phyloP scores from a whole-genome alignment of 1,140 invertebrate species.

The Papilio aristodemus region DNA sequence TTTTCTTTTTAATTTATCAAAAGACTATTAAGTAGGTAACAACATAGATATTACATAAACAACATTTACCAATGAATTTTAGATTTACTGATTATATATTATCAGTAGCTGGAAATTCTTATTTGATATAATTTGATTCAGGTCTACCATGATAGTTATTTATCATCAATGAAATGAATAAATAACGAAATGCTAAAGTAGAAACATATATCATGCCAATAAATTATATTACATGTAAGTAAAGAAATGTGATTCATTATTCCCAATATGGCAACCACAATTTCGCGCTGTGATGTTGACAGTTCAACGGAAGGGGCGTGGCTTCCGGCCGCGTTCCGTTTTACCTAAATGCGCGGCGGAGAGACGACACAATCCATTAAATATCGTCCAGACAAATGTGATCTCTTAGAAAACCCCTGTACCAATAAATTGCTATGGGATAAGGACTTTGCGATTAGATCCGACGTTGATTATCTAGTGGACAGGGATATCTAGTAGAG shows the following conservation, averaged over 20 bases:
- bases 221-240: background rate
- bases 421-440: background rate
- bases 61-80: no score
- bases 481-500: no score
- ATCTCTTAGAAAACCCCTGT: constrained; percentile 35
- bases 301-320: constrained; percentile 66
- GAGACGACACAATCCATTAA: constrained; percentile 56
- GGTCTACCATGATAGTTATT: no score
- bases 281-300: constrained; percentile 59
- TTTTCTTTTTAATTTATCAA: constrained; percentile 35
- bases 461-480: no score
- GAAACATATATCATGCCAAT: background rate
- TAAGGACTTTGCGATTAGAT: no score
- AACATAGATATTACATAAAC: no score
- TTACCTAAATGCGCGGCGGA: constrained; percentile 47
- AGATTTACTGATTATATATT: no score
- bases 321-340: constrained; percentile 66
- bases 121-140: no score
- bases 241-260: constrained; percentile 26
- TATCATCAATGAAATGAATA: no score
- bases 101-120: no score
- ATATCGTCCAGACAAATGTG: constrained; percentile 37
- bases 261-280: constrained; percentile 33
- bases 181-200: background rate
- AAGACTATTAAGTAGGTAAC: no score